Evolutionary conservation across 2,113 vertebrate species (phyloP).

Genomic region (Orthonyx spaldingii): DNA sequence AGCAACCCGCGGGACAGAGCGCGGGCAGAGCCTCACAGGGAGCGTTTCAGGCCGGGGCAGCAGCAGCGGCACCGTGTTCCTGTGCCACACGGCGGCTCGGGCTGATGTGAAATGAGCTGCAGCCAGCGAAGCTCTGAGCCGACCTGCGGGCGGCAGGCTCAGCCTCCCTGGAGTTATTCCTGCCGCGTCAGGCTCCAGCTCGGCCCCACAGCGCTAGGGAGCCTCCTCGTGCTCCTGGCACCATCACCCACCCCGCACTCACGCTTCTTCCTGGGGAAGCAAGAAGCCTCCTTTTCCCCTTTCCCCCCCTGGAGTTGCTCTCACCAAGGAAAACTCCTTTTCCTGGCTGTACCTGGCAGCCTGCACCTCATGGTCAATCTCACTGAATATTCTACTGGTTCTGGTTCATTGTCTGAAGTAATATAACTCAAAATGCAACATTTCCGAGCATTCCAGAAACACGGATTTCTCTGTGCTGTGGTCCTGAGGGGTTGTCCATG

Average conservation of each 20-base stretch:
- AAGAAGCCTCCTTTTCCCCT: not conserved
- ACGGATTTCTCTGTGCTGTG: accelerated
- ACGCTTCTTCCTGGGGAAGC: not conserved
- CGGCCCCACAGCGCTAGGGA: accelerated
- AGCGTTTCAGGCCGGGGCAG: not conserved
- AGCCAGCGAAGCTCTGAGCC: not conserved
- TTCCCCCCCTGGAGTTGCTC: not conserved
- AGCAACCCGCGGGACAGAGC: not conserved
- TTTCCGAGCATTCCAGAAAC: not conserved
- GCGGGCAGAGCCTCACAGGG: not conserved
- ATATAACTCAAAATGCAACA: not conserved
- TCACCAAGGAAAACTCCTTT: not conserved
- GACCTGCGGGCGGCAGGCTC: no score
- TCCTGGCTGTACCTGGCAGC: not conserved
- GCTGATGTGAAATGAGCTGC: not conserved
- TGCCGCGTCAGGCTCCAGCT: accelerated
- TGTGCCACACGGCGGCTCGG: slow-evolving; percentile 19
- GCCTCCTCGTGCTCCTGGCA: not conserved
- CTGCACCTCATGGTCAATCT: no score
- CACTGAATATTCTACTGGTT: not conserved
- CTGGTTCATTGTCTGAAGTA: not conserved
- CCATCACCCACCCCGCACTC: no score
- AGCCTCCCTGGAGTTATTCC: accelerated
- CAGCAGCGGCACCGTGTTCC: not conserved
- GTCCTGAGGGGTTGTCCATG: not conserved